Conservation (phyloP, 1,140 invertebrate genomes). For the Heliothis subflexa region DNA sequence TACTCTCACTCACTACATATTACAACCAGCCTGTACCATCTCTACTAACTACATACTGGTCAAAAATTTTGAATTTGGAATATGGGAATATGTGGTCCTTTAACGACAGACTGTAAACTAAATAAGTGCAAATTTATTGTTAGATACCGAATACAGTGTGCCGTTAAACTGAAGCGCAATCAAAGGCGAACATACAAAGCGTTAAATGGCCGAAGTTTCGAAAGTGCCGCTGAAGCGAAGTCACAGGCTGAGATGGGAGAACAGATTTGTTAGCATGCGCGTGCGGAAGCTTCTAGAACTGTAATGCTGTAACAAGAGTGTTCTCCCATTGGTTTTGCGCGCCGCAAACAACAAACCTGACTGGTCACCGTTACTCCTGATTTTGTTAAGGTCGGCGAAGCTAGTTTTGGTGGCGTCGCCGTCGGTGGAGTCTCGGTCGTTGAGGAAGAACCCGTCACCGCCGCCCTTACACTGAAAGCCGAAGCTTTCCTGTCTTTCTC, state of each 20-base stretch:
- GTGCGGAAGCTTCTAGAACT: neutral
- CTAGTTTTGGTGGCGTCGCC: slow-evolving; percentile 88
- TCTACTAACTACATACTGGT: neutral
- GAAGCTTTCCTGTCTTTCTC: slow-evolving; percentile 79
- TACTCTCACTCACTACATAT: neutral
- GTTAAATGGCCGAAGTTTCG: slow-evolving; percentile 21
- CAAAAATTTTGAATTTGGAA: slow-evolving; percentile 44
- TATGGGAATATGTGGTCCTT: slow-evolving; percentile 77
- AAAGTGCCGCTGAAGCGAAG: slow-evolving; percentile 38
- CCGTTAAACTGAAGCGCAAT: slow-evolving; percentile 42
- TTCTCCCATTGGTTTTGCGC: slow-evolving; percentile 12
- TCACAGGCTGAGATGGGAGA: slow-evolving; percentile 39
- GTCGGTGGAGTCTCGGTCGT: slow-evolving; percentile 85
- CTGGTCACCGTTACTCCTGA: slow-evolving; percentile 86
- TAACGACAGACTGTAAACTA: slow-evolving; percentile 37
- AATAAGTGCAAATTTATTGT: slow-evolving; percentile 20
- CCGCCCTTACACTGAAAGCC: slow-evolving; percentile 82
- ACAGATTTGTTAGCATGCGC: slow-evolving; percentile 1
- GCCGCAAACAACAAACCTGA: slow-evolving; percentile 66
- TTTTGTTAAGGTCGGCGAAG: slow-evolving; percentile 90
- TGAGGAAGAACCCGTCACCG: slow-evolving; percentile 78
- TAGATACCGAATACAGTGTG: slow-evolving; percentile 35
- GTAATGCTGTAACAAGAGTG: neutral
- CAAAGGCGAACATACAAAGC: slow-evolving; percentile 57
- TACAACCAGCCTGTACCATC: neutral